These are phyloP conservation scores for Phyllostomus hastatus DNA, from an alignment of 2,113 vertebrate species.

Conservation along the genomic window DNA sequence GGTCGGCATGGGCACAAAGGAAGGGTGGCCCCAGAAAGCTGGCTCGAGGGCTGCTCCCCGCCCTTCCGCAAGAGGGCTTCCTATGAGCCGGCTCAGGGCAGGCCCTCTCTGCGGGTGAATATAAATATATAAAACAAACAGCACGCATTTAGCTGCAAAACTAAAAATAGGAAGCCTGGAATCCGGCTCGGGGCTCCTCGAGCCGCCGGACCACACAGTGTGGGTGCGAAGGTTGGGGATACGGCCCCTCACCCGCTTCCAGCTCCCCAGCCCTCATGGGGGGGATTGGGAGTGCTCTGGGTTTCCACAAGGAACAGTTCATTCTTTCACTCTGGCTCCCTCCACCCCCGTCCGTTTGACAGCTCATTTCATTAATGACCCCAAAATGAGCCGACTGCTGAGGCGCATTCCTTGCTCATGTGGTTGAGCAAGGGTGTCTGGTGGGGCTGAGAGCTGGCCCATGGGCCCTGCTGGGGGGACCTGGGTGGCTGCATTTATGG, in stretches of 20 bases:
- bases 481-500: neutral
- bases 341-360: neutral
- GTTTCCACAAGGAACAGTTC: neutral
- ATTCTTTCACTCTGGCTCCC: conserved; percentile 2
- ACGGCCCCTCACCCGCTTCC: neutral
- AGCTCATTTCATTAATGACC: conserved; percentile 53
- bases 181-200: neutral
- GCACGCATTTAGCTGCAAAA: neutral
- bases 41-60: neutral
- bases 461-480: neutral
- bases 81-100: neutral
- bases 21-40: neutral
- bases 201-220: conserved; percentile 39
- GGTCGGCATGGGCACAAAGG: neutral
- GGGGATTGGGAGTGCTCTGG: neutral
- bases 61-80: neutral
- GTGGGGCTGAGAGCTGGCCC: neutral
- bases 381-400: neutral
- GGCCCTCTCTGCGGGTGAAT: neutral
- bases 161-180: conserved; percentile 57
- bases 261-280: neutral
- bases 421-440: neutral
- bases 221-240: neutral
- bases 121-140: conserved; percentile 40
- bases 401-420: neutral